Evolutionary conservation across 2,797 vertebrate species (phyloP).

Genomic region (Pangasius macronema): DNA sequence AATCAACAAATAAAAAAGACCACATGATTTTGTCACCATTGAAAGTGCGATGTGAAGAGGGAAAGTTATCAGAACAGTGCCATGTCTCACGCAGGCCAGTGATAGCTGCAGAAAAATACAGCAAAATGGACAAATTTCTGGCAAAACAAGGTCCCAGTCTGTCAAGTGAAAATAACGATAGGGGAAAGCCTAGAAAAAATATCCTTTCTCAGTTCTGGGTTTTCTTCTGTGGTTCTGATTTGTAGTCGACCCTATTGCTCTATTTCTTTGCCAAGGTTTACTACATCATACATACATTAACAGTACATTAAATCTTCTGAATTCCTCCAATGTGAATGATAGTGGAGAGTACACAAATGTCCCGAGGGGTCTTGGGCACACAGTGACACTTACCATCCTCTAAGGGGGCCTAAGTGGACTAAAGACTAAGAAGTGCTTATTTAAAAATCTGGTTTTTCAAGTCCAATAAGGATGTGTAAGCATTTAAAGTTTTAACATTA

Average conservation of each 20-base stretch:
- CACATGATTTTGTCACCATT: background rate
- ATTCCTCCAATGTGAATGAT: background rate
- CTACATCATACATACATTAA: background rate
- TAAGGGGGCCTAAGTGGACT: background rate
- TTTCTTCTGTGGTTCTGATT: background rate
- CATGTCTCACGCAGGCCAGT: background rate
- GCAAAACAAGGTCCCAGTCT: background rate
- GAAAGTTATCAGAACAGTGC: background rate
- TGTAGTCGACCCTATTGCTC: background rate
- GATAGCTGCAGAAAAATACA: background rate
- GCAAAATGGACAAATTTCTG: background rate
- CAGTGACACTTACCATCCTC: background rate
- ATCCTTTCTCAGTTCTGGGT: background rate
- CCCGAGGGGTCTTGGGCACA: background rate
- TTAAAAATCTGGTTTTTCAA: background rate
- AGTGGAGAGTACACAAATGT: background rate
- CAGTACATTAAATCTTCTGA: background rate
- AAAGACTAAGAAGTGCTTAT: background rate
- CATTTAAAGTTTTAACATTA: slow-evolving; percentile 1
- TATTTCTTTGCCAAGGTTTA: background rate
- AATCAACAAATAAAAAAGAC: background rate
- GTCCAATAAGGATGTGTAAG: background rate
- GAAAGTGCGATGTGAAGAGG: background rate
- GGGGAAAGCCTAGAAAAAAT: background rate
- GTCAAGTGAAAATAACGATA: background rate